A percentile compares a stretch with the other conserved stretches of the same genome.
These are phyloP conservation scores for Ruditapes philippinarum DNA, from an alignment of 1,140 invertebrate species.

Conservation along the genomic window DNA sequence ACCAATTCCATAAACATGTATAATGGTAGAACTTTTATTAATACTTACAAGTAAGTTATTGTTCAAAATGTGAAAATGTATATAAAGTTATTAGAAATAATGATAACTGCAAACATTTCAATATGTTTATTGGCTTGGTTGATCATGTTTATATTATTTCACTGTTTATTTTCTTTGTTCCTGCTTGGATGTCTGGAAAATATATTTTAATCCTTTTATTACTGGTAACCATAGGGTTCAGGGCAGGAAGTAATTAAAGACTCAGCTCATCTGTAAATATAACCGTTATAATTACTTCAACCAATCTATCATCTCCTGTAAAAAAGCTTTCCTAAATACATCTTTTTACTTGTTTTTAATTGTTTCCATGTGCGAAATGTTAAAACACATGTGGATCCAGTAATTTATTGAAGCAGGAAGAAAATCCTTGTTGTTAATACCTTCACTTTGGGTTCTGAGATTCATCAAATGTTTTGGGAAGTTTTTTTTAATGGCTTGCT, in stretches of 20 bases:
- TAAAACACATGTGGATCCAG: slow-evolving; percentile 6
- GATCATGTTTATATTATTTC: no score
- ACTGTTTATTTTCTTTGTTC: slow-evolving; percentile 16
- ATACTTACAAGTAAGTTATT: no score
- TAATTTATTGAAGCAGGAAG: slow-evolving; percentile 1
- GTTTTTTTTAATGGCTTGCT: no score
- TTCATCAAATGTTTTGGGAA: no score
- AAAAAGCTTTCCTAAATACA: slow-evolving; percentile 20
- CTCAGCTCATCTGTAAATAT: slow-evolving; percentile 4
- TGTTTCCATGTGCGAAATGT: slow-evolving; percentile 23
- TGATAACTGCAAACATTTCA: no score
- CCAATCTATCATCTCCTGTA: neutral
- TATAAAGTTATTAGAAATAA: no score
- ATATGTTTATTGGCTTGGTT: no score
- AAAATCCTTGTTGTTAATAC: neutral
- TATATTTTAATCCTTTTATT: slow-evolving; percentile 33
- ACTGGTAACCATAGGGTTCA: neutral
- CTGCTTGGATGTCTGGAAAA: neutral
- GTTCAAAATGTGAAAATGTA: no score
- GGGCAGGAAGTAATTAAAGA: neutral
- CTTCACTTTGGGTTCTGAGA: no score
- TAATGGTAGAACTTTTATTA: no score
- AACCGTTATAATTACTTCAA: slow-evolving; percentile 38
- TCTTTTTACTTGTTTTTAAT: neutral
- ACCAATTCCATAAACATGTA: no score